A percentile compares a stretch with the other conserved stretches of the same genome.
These are phyloP conservation scores for Salvator merianae DNA, from an alignment of 2,113 vertebrate genomes.

Conservation along the genomic window DNA sequence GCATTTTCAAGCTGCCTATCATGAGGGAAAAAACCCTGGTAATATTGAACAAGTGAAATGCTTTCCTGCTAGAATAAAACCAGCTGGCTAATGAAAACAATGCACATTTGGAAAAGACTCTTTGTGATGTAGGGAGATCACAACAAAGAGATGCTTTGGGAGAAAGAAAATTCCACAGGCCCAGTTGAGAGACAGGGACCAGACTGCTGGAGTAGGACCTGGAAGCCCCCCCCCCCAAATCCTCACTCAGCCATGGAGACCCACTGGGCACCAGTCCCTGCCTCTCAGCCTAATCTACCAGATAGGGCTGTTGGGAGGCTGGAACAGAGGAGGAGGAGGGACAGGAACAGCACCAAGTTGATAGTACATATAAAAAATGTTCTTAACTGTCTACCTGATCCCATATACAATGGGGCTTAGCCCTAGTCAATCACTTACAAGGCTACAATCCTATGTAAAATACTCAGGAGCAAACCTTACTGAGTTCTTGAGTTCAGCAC, in stretches of 20 bases:
- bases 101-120: background rate
- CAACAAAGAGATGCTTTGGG: too few relatives aligned
- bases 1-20: background rate
- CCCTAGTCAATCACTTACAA: background rate
- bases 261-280: too few relatives aligned
- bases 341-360: too few relatives aligned
- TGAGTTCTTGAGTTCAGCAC: background rate
- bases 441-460: background rate
- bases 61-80: background rate
- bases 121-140: background rate
- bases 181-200: background rate
- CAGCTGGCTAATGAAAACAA: background rate
- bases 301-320: too few relatives aligned
- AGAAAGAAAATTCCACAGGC: background rate
- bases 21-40: too few relatives aligned
- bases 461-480: background rate
- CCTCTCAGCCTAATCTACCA: too few relatives aligned
- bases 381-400: background rate
- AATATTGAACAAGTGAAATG: background rate
- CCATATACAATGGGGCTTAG: background rate
- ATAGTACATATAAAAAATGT: too few relatives aligned
- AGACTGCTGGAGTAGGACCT: too few relatives aligned
- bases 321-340: too few relatives aligned
- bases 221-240: too few relatives aligned
- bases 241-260: too few relatives aligned